These are phyloP conservation scores for Eurytemora carolleeae DNA, from an alignment of 1,140 invertebrate genomes.

Conservation along the genomic window DNA sequence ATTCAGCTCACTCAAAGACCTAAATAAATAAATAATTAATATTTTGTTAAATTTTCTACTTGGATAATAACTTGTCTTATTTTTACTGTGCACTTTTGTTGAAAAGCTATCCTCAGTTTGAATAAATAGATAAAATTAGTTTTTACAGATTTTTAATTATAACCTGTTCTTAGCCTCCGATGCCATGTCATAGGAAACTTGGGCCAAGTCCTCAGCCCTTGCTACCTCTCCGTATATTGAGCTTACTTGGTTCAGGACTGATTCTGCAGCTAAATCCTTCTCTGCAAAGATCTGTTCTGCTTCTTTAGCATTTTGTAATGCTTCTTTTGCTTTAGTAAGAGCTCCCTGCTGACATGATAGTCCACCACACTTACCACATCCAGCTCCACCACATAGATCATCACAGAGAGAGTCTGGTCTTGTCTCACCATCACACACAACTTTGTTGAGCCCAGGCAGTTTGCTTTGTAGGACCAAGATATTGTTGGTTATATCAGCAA, in stretches of 20 bases:
- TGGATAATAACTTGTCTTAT: too few relatives aligned
- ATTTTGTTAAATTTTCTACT: too few relatives aligned
- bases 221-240: slow-evolving; percentile 35
- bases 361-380: slow-evolving; percentile 72
- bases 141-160: slow-evolving; percentile 31
- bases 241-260: slow-evolving; percentile 39
- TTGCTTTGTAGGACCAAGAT: slow-evolving; percentile 41
- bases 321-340: slow-evolving; percentile 59
- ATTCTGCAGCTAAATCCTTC: slow-evolving; percentile 47
- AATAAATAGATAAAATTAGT: slow-evolving; percentile 20
- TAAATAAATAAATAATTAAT: not conserved
- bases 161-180: slow-evolving; percentile 34
- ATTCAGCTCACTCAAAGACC: not conserved
- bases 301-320: slow-evolving; percentile 59
- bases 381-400: slow-evolving; percentile 72
- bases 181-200: slow-evolving; percentile 36
- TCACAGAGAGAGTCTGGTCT: slow-evolving; percentile 60
- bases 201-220: slow-evolving; percentile 34
- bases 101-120: too few relatives aligned
- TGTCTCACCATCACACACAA: slow-evolving; percentile 55
- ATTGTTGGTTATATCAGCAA: slow-evolving; percentile 41
- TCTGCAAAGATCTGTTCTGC: slow-evolving; percentile 53
- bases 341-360: slow-evolving; percentile 72
- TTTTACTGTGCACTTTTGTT: too few relatives aligned
- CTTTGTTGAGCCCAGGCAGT: slow-evolving; percentile 62